A percentile compares a stretch with the other conserved stretches of the same genome.
phyloP scores from a whole-genome alignment of 2,797 vertebrate genomes.

The Danio aesculapii region DNA sequence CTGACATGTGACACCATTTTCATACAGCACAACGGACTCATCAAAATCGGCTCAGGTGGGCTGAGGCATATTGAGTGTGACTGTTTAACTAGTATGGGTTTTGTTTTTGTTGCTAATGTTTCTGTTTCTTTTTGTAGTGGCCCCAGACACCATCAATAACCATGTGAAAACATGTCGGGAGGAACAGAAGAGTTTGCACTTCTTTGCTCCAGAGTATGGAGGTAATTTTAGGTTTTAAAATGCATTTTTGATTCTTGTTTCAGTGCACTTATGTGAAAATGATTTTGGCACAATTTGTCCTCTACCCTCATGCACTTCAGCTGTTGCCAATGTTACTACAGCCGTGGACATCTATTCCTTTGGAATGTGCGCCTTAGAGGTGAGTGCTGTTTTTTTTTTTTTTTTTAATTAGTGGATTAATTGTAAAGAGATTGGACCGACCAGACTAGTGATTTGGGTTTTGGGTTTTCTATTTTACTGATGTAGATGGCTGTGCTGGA shows the following conservation, averaged over 20 bases:
- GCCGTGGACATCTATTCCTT: slow-evolving; percentile 99
- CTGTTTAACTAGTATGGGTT: neutral
- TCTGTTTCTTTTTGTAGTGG: slow-evolving; percentile 78
- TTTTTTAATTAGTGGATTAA: neutral
- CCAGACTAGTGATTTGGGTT: neutral
- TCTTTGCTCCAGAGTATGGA: slow-evolving; percentile 98
- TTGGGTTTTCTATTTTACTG: neutral
- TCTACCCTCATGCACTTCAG: slow-evolving; percentile 72
- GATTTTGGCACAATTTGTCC: neutral
- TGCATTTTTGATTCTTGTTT: slow-evolving; percentile 1
- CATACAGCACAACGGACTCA: slow-evolving; percentile 98
- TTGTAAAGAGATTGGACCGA: neutral
- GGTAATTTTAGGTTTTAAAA: slow-evolving; percentile 72
- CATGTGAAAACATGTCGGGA: slow-evolving; percentile 98
- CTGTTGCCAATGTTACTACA: slow-evolving; percentile 94
- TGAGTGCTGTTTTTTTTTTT: slow-evolving; percentile 59
- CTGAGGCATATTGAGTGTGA: neutral
- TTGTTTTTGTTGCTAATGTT: slow-evolving; percentile 9
- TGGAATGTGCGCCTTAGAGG: slow-evolving; percentile 99
- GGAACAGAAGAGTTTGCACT: slow-evolving; percentile 98
- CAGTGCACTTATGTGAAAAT: neutral
- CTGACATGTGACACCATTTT: slow-evolving; percentile 99
- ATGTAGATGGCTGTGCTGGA: slow-evolving; percentile 97
- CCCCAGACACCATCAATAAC: slow-evolving; percentile 98
- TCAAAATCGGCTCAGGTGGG: slow-evolving; percentile 97